A percentile compares a stretch with the other conserved stretches of the same genome.
Conservation (phyloP, 2,113 vertebrate species). For the Dasyurus viverrinus region DNA sequence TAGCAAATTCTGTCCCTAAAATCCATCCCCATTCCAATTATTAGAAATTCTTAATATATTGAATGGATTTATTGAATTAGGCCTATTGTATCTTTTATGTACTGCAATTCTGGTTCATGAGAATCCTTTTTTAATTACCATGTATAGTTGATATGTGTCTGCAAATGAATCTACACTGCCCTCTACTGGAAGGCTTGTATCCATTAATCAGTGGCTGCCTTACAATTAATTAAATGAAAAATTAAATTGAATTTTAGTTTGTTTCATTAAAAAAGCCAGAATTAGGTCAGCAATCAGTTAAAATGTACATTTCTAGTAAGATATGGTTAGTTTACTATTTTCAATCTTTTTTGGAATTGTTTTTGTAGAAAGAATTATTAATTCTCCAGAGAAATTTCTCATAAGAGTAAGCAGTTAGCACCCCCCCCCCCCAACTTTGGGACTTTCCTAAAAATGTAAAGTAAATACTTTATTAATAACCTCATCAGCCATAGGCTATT, state of each 20-base stretch:
- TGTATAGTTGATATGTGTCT: neutral
- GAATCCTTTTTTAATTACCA: slow-evolving; percentile 10
- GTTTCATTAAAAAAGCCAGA: slow-evolving; percentile 21
- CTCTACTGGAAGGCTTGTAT: slow-evolving; percentile 65
- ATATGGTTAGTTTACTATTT: neutral
- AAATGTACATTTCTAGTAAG: neutral
- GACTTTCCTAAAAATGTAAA: slow-evolving; percentile 43
- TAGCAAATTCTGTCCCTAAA: neutral
- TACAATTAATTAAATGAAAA: neutral
- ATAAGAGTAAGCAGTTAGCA: neutral
- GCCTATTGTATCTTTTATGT: neutral
- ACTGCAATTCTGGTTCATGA: neutral
- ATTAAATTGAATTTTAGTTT: neutral
- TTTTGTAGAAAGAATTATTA: neutral
- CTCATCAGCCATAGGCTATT: slow-evolving; percentile 14
- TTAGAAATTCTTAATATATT: neutral
- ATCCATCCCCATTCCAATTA: neutral
- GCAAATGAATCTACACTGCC: slow-evolving; percentile 61
- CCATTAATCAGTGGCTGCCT: neutral
- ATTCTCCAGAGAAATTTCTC: slow-evolving; percentile 19
- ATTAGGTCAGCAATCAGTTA: neutral
- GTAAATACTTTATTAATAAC: slow-evolving; percentile 45
- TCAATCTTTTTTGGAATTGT: neutral
- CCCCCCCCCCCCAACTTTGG: slow-evolving; percentile 3
- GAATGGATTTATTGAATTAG: neutral